These are phyloP conservation scores for Chionoecetes opilio DNA, from an alignment of 1,140 invertebrate genomes.

Conservation along the genomic window DNA sequence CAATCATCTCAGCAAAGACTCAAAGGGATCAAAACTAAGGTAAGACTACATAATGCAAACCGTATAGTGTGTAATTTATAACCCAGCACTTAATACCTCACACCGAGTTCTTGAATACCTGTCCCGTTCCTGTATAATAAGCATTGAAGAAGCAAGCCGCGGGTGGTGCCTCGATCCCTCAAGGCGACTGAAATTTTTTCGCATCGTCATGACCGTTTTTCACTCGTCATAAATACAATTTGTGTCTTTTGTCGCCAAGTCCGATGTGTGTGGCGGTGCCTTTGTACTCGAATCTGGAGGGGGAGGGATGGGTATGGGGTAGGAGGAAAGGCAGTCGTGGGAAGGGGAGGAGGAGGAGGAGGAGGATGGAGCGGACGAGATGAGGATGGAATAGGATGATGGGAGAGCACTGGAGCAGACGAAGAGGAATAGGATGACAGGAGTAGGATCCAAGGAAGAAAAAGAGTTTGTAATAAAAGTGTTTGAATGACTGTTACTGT, in stretches of 20 bases:
- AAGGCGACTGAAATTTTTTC: background rate
- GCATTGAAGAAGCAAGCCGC: background rate
- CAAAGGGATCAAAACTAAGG: no score
- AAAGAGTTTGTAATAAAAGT: background rate
- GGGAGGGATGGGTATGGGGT: background rate
- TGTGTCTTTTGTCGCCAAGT: background rate
- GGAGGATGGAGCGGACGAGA: background rate
- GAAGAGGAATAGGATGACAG: no score
- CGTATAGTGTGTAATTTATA: no score
- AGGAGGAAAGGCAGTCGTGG: background rate
- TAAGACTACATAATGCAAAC: no score
- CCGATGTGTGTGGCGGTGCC: background rate
- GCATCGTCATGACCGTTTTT: slow-evolving; percentile 15
- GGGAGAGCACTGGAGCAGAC: background rate
- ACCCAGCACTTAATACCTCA: no score
- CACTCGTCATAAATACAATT: slow-evolving; percentile 30
- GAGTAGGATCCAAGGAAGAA: background rate
- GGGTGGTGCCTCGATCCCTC: background rate
- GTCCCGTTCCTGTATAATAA: no score
- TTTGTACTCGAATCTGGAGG: background rate
- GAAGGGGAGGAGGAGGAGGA: background rate
- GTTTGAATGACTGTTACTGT: slow-evolving; percentile 17
- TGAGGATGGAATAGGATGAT: background rate
- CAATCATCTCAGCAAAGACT: no score
- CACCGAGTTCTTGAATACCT: no score